Evolutionary conservation across 2,797 vertebrate species (phyloP).

Genomic region (Muscicapa comitata): DNA sequence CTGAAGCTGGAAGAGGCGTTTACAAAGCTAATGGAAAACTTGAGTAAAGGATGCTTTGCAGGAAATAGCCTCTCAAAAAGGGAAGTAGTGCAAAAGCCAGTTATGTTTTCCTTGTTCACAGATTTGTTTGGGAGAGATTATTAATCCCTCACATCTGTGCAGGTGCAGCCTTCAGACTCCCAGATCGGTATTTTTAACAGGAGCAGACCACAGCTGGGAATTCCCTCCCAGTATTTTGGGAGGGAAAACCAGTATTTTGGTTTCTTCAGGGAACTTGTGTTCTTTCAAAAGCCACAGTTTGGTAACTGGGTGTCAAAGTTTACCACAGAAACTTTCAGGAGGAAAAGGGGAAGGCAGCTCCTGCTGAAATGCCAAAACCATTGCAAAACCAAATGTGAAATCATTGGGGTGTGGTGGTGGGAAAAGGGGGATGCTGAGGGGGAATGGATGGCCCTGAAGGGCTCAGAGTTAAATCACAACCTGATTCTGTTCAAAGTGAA

Average conservation of each 20-base stretch:
- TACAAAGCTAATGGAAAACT: neutral
- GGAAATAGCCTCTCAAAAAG: neutral
- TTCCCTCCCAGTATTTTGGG: neutral
- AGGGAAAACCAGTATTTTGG: neutral
- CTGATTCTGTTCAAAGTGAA: neutral
- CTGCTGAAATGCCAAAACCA: neutral
- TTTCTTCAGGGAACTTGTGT: neutral
- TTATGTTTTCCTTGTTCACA: neutral
- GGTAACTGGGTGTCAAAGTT: neutral
- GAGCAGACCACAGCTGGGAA: neutral
- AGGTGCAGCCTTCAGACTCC: neutral
- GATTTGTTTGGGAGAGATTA: neutral
- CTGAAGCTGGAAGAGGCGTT: neutral
- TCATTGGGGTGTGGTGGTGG: fast-evolving
- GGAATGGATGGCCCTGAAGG: no score
- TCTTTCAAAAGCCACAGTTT: neutral
- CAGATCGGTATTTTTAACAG: neutral
- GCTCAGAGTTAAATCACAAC: neutral
- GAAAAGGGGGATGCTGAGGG: neutral
- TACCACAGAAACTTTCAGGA: neutral
- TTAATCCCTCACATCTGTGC: neutral
- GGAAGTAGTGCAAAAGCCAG: neutral
- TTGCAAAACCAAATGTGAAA: neutral
- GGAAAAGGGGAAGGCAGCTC: neutral
- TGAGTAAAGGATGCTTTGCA: neutral